phyloP scores from a whole-genome alignment of 2,888 invertebrate species.

The Tenthredo distinguenda region DNA sequence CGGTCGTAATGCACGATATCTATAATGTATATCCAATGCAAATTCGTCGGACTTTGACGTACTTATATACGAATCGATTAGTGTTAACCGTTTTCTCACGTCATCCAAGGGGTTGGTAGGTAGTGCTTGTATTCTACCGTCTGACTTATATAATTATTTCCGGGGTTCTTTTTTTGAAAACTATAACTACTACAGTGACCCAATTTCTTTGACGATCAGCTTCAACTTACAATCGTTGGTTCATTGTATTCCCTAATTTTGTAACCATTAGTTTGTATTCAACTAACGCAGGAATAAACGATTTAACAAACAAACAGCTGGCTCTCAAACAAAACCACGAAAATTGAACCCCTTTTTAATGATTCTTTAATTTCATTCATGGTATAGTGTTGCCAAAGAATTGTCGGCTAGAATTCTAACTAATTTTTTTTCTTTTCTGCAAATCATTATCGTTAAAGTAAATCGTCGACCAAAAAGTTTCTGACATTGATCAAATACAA shows the following conservation, averaged over 20 bases:
- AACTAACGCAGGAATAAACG: conserved; percentile 15
- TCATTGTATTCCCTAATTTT: not conserved
- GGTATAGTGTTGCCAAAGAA: not conserved
- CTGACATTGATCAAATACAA: not conserved
- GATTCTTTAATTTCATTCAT: not conserved
- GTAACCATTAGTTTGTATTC: not conserved
- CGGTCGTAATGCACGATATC: not conserved
- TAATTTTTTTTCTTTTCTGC: not conserved
- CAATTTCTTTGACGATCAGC: conserved; percentile 6
- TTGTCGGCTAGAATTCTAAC: not conserved
- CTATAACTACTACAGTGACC: not conserved
- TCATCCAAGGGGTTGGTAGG: conserved; percentile 3
- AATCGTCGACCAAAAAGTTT: not conserved
- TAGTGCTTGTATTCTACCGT: not conserved
- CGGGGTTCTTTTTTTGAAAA: not conserved
- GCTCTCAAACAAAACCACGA: conserved; percentile 4
- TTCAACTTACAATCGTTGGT: not conserved
- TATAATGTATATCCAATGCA: not conserved
- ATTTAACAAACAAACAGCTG: conserved; percentile 20
- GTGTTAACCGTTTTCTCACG: conserved; percentile 45
- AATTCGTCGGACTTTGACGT: conserved; percentile 37
- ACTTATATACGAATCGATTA: conserved; percentile 31
- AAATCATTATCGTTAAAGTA: not conserved
- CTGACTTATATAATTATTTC: conserved; percentile 20
- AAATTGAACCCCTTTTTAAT: not conserved